Evolutionary conservation across 1,140 invertebrate species (phyloP).

Genomic region (Hesperophylax magnus): DNA sequence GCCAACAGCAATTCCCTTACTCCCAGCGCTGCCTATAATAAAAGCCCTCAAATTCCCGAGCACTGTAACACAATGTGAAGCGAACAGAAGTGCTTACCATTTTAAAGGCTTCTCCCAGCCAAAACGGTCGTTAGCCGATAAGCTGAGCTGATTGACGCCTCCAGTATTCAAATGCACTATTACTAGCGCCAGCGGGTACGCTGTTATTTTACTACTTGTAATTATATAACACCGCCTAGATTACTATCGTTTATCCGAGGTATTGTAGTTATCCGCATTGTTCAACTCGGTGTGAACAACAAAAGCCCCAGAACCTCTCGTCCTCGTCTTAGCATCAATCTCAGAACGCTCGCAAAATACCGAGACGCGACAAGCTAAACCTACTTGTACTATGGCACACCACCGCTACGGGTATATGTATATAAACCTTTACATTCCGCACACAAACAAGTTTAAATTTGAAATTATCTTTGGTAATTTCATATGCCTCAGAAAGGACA

Average conservation of each 20-base stretch:
- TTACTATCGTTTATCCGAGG: conserved; percentile 44
- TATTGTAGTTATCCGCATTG: conserved; percentile 39
- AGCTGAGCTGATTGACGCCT: conserved; percentile 46
- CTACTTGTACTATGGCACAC: too few species aligned
- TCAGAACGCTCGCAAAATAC: conserved; percentile 35
- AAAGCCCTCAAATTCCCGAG: too few species aligned
- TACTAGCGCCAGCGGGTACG: conserved; percentile 28
- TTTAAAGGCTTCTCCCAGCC: conserved; percentile 38
- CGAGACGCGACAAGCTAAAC: neutral
- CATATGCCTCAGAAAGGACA: conserved; percentile 31
- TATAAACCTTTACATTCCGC: conserved; percentile 9
- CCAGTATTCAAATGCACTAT: conserved; percentile 45
- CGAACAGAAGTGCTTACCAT: conserved; percentile 9
- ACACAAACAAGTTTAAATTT: conserved; percentile 52
- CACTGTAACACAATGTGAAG: too few species aligned
- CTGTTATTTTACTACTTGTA: conserved; percentile 41
- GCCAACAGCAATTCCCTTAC: too few species aligned
- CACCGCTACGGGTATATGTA: too few species aligned
- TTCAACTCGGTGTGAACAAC: conserved; percentile 29
- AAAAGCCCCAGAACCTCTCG: conserved; percentile 29
- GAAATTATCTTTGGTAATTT: conserved; percentile 58
- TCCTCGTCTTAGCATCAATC: conserved; percentile 35
- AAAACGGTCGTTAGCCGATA: conserved; percentile 45
- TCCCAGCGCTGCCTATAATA: too few species aligned
- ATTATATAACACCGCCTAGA: conserved; percentile 46